Evolutionary conservation across 2,888 invertebrate genomes (phyloP).

Genomic region (Portevinia maculata): DNA sequence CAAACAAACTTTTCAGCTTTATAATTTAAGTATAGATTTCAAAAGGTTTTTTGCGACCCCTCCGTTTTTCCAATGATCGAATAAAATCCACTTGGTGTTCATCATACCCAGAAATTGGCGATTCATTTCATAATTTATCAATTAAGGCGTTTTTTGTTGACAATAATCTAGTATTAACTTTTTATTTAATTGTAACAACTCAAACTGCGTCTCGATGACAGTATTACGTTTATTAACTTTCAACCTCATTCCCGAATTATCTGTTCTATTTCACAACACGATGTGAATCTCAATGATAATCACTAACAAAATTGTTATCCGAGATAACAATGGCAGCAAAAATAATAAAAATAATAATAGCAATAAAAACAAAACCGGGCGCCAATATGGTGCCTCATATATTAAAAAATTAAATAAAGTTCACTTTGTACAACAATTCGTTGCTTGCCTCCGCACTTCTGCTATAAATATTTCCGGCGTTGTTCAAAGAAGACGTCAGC

Average conservation of each 20-base stretch:
- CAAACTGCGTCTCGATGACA: not conserved
- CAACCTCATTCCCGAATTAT: constrained; percentile 42
- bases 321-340: constrained; percentile 3
- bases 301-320: not conserved
- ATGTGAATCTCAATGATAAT: not conserved
- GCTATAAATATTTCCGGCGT: not conserved
- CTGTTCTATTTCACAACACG: constrained; percentile 44
- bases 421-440: constrained; percentile 16
- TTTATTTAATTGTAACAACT: not conserved
- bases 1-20: no score
- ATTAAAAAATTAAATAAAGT: constrained; percentile 13
- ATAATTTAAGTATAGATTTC: no score
- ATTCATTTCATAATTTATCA: no score
- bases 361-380: constrained; percentile 36
- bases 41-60: no score
- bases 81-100: no score
- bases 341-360: constrained; percentile 30
- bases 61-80: no score
- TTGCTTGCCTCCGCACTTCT: not conserved
- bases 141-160: no score
- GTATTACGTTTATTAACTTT: constrained; percentile 18
- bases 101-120: no score
- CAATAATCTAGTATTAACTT: no score
- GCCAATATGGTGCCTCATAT: constrained; percentile 46
- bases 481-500: constrained; percentile 2